These are phyloP conservation scores for Theristus sp. DNA, from an alignment of 2,888 invertebrate genomes.

Conservation along the genomic window DNA sequence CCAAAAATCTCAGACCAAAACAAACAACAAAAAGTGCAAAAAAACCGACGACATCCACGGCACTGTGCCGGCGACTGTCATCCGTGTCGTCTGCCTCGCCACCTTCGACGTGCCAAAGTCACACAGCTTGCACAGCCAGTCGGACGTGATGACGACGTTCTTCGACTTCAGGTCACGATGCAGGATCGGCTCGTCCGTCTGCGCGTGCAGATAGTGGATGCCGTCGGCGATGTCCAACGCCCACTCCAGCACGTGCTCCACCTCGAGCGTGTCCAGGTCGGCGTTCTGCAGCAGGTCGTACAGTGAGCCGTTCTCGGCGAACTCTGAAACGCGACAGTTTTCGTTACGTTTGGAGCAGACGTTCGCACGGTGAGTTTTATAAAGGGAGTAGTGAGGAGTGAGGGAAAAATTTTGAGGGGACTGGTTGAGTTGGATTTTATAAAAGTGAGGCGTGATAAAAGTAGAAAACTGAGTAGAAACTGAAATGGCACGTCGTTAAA, in stretches of 20 bases:
- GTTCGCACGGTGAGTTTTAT: not conserved
- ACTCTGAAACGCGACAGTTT: slow-evolving; percentile 25
- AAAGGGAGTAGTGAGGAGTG: no score
- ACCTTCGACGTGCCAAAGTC: slow-evolving; percentile 35
- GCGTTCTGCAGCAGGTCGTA: slow-evolving; percentile 27
- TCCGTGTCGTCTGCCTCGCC: slow-evolving; percentile 28
- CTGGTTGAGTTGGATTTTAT: no score
- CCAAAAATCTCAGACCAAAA: not conserved
- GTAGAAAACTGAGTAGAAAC: no score
- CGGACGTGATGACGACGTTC: slow-evolving; percentile 20
- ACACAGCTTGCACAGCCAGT: slow-evolving; percentile 28
- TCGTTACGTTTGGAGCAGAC: no score
- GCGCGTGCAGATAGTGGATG: slow-evolving; percentile 32
- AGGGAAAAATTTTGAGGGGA: no score
- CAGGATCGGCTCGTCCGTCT: slow-evolving; percentile 11
- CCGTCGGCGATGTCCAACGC: slow-evolving; percentile 25
- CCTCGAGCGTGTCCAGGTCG: slow-evolving; percentile 17
- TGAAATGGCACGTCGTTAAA: no score
- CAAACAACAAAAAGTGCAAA: not conserved
- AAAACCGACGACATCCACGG: slow-evolving; percentile 30
- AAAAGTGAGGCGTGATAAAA: no score
- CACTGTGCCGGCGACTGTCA: slow-evolving; percentile 33
- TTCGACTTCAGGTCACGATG: slow-evolving; percentile 34
- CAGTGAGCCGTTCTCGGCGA: slow-evolving; percentile 28
- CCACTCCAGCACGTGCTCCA: slow-evolving; percentile 28